phyloP scores from a whole-genome alignment of 2,888 invertebrate species.

The Hybos culiciformis region DNA sequence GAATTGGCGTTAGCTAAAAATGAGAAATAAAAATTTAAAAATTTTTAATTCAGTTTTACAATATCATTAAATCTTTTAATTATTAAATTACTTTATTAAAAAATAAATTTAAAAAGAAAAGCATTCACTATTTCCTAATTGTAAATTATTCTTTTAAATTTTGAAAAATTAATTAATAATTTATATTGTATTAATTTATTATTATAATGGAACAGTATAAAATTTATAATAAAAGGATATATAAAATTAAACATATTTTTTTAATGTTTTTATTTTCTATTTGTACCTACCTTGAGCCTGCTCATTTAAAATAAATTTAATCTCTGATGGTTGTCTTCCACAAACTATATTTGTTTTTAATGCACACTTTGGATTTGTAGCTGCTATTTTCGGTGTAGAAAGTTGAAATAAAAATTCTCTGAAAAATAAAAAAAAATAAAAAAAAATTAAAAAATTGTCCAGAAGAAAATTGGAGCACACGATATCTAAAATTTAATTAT shows the following conservation, averaged over 20 bases:
- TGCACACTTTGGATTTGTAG: constrained; percentile 60
- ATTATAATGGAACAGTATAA: too few relatives aligned
- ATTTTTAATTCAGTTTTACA: neutral
- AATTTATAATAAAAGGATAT: constrained; percentile 1
- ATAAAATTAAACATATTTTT: neutral
- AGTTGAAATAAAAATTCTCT: constrained; percentile 61
- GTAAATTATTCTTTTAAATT: too few relatives aligned
- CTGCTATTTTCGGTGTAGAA: constrained; percentile 47
- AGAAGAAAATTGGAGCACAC: too few relatives aligned
- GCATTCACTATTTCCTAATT: too few relatives aligned
- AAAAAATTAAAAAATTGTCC: too few relatives aligned
- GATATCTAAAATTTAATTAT: too few relatives aligned
- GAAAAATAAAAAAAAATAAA: constrained; percentile 15
- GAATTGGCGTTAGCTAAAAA: constrained; percentile 38
- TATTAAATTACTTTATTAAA: neutral
- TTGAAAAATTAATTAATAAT: too few relatives aligned
- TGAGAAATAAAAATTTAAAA: constrained; percentile 13
- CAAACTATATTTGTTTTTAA: constrained; percentile 66
- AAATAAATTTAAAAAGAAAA: neutral
- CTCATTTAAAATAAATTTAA: constrained; percentile 44
- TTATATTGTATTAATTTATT: too few relatives aligned
- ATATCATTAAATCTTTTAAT: neutral
- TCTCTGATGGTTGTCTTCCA: constrained; percentile 59
- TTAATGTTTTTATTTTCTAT: too few relatives aligned
- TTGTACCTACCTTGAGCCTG: constrained; percentile 42